Evolutionary conservation across 2,888 invertebrate species (phyloP).

Genomic region (Lycocerus yunnanus): DNA sequence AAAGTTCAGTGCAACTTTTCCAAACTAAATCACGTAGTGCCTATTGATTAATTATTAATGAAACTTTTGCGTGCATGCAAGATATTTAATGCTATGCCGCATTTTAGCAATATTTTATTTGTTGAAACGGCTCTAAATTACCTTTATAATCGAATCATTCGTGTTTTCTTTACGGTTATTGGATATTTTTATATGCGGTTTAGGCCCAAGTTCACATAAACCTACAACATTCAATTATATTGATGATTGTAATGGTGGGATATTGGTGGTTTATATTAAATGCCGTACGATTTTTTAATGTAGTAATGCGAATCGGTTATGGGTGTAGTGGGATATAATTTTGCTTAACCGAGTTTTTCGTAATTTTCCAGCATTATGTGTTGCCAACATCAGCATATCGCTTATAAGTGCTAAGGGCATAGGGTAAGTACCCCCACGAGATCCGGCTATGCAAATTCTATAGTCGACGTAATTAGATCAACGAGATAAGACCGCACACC

Average conservation of each 20-base stretch:
- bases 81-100: conserved; percentile 21
- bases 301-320: background rate
- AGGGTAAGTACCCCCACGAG: conserved; percentile 23
- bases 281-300: background rate
- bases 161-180: conserved; percentile 21
- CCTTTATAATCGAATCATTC: conserved; percentile 13
- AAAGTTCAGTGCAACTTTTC: background rate
- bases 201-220: conserved; percentile 6
- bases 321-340: background rate
- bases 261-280: background rate
- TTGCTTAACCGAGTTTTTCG: conserved; percentile 4
- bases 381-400: conserved; percentile 26
- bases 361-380: conserved; percentile 18
- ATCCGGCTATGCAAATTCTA: conserved; percentile 25
- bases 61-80: conserved; percentile 16
- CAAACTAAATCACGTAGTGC: background rate
- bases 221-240: conserved; percentile 11
- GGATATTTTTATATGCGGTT: conserved; percentile 13
- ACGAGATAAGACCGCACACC: conserved; percentile 26
- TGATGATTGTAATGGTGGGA: conserved; percentile 1
- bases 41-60: conserved; percentile 15
- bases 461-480: conserved; percentile 27
- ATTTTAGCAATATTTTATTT: conserved; percentile 25
- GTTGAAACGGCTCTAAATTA: conserved; percentile 19
- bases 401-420: conserved; percentile 21